Conservation (phyloP, 2,797 vertebrate species). For the Tarsius wallacei region DNA sequence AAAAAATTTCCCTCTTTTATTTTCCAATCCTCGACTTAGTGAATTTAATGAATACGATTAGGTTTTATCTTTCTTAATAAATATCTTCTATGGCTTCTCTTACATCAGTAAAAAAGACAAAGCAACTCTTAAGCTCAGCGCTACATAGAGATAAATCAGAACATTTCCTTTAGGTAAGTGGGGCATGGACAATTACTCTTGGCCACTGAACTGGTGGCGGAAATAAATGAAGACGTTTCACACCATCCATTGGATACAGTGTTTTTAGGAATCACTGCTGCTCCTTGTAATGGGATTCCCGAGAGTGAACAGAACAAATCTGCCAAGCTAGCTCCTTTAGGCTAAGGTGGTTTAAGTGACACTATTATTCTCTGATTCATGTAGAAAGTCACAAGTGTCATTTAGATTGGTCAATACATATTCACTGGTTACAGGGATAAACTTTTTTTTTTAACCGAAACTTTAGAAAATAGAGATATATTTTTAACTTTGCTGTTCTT, state of each 20-base stretch:
- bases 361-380: constrained; percentile 27
- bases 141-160: constrained; percentile 66
- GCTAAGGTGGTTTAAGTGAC: constrained; percentile 34
- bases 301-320: not conserved
- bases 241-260: constrained; percentile 9
- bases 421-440: not conserved
- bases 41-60: constrained; percentile 72
- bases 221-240: constrained; percentile 62
- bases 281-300: constrained; percentile 53
- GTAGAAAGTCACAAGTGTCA: not conserved
- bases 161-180: constrained; percentile 52
- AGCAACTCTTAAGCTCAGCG: constrained; percentile 68
- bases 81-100: constrained; percentile 76
- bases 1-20: constrained; percentile 59
- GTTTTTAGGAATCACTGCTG: constrained; percentile 57
- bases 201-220: not conserved
- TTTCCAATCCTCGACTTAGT: constrained; percentile 68
- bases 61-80: constrained; percentile 80
- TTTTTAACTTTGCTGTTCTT: constrained; percentile 41
- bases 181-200: not conserved
- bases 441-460: not conserved
- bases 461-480: not conserved
- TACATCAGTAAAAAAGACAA: constrained; percentile 53
- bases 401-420: constrained; percentile 60
- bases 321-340: constrained; percentile 29